Evolutionary conservation across 2,797 vertebrate genomes (phyloP).

Genomic region (Falco naumanni): DNA sequence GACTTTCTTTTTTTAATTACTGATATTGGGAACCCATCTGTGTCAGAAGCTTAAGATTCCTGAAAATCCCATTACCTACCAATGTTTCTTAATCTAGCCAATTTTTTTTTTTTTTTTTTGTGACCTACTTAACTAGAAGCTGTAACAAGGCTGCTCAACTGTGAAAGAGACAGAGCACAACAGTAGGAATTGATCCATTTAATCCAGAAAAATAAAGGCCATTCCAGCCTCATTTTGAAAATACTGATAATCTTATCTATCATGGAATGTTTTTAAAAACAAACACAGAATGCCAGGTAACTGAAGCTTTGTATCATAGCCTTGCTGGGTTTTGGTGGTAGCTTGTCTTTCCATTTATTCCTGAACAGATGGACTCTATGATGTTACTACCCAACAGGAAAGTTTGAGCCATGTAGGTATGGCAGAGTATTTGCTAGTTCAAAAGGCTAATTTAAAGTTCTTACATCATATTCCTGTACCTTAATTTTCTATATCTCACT

Average conservation of each 20-base stretch:
- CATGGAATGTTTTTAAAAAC: not conserved
- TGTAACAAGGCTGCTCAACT: not conserved
- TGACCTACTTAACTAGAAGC: conserved; percentile 26
- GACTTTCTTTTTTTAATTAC: not conserved
- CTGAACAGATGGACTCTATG: not conserved
- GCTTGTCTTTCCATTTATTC: not conserved
- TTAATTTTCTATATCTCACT: not conserved
- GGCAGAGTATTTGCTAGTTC: not conserved
- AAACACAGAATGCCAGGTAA: not conserved
- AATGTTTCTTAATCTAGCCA: not conserved
- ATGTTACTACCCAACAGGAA: not conserved
- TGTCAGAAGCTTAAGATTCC: not conserved
- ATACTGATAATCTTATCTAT: not conserved
- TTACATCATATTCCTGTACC: not conserved
- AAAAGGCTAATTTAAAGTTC: not conserved
- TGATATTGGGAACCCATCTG: not conserved
- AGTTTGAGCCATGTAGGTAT: not conserved
- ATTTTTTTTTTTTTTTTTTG: not conserved
- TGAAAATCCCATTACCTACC: not conserved
- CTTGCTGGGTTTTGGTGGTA: not conserved
- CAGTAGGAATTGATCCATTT: not conserved
- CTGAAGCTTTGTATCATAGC: not conserved
- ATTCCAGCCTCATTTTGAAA: not conserved
- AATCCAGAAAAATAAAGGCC: not conserved
- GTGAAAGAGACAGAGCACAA: not conserved